Base-by-base conservation (phyloP, 1,140 invertebrate species). In the Tetramorium parvispinum region DNA sequence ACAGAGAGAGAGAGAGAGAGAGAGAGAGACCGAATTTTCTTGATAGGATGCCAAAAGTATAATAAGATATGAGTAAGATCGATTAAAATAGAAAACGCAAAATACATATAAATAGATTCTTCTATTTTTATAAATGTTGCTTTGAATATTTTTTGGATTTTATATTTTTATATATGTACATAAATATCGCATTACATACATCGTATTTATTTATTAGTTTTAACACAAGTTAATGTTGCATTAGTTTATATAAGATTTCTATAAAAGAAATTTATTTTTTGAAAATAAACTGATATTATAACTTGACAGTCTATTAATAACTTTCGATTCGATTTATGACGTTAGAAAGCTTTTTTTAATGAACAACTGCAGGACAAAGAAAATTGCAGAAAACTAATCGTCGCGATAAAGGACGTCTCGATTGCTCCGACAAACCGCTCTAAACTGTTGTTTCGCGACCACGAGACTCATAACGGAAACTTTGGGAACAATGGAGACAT, bases 401-500 rank as follows among this genome's bases (percentile, higher is more conserved):
- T 75, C n/a, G 13, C 53, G 79, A 86, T 70, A 63, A 65, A 66
- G 4, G 43, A 24, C 21, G 40, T 55, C 53, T 46, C 10, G 40
- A 70, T 37, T 16, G 68, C 21, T 27, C 6, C 3, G 40, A 66
- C 2, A 59, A 57, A 63, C 53, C 24, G 57, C 8, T 24, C 24
- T 32, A 73, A 85, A 85, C 24, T 37, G 37, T 85, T 68, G 73
- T 53, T 51, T 70, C 32, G 43, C 24, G 66, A 51, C 61, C 32
- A 2, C 66, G 13, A 55, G 21, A 43, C 49, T 82, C 53, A 55
- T 63, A 57, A 18, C 78, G 71, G 27, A 88, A 89, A 85, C 86
- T 85, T 55, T 6, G 8, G 2, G 49, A 10, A 40, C 55, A 21
- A 13, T 27, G 37, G 46, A 46, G 73, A 37, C 40, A 63, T 76